Evolutionary conservation across 2,113 vertebrate species (phyloP).

Genomic region (Varanus salvator): DNA sequence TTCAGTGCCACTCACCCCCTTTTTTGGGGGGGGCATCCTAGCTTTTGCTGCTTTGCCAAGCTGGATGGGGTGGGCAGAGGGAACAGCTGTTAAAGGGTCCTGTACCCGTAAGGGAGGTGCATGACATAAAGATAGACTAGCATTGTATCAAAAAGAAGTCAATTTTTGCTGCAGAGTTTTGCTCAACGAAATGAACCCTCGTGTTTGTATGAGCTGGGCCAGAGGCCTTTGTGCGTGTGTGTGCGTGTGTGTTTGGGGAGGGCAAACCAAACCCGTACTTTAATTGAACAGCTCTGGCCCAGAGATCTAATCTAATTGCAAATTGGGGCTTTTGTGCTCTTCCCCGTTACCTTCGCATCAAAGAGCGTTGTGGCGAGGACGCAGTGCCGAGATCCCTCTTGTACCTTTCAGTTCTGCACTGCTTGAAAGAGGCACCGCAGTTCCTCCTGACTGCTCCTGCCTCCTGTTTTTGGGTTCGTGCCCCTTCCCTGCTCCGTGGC

Average conservation of each 20-base stretch:
- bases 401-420: not conserved
- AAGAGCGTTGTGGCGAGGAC: conserved; percentile 1
- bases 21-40: too few species aligned
- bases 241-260: not conserved
- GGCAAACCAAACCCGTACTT: conserved; percentile 20
- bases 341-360: conserved; percentile 22
- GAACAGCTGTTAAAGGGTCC: not conserved
- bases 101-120: not conserved
- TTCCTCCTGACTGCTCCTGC: not conserved
- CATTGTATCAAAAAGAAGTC: not conserved
- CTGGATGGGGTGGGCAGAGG: too few species aligned
- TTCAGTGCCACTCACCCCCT: too few species aligned
- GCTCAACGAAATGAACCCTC: not conserved
- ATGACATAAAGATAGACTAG: not conserved
- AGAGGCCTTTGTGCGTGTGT: not conserved
- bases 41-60: not conserved
- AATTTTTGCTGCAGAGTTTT: not conserved
- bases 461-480: not conserved
- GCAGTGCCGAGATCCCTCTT: not conserved
- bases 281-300: conserved; percentile 6
- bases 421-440: not conserved
- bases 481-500: not conserved
- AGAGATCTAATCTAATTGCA: conserved; percentile 41
- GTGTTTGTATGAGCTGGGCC: too few species aligned
- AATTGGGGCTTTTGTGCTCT: conserved; percentile 31